phyloP scores from a whole-genome alignment of 1,140 invertebrate genomes.

The Camponotus floridanus region DNA sequence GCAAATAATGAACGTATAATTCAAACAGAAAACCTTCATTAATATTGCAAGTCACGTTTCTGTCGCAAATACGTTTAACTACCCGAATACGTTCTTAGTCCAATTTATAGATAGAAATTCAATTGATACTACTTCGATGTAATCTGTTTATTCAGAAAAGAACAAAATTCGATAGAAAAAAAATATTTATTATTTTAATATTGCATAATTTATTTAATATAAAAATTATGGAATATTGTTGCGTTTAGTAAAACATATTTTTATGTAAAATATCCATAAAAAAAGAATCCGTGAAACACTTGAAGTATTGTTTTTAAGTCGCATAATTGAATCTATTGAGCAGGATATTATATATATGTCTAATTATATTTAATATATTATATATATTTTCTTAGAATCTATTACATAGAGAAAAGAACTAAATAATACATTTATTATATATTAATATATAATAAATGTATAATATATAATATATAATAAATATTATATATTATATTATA shows the following conservation, averaged over 20 bases:
- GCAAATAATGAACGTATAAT: slow-evolving; percentile 29
- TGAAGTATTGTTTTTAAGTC: too few species aligned
- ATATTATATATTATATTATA: too few species aligned
- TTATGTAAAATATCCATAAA: too few species aligned
- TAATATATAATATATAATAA: too few species aligned
- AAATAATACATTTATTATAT: too few species aligned
- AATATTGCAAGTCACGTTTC: slow-evolving; percentile 50
- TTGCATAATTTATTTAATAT: not conserved
- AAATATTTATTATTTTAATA: not conserved
- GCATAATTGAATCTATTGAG: too few species aligned
- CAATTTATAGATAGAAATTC: slow-evolving; percentile 43
- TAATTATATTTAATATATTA: too few species aligned
- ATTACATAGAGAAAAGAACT: too few species aligned
- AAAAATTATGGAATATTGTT: not conserved
- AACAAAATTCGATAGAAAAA: not conserved
- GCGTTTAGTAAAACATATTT: not conserved
- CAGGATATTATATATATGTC: too few species aligned
- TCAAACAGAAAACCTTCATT: slow-evolving; percentile 13
- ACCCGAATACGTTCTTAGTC: slow-evolving; percentile 24
- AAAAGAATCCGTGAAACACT: too few species aligned
- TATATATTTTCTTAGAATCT: too few species aligned
- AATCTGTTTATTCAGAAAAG: slow-evolving; percentile 33
- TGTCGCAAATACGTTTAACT: slow-evolving; percentile 41
- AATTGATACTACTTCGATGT: slow-evolving; percentile 35
- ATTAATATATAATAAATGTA: too few species aligned